Base-by-base conservation (phyloP, 2,797 vertebrate species). In the Tangara arthus region DNA sequence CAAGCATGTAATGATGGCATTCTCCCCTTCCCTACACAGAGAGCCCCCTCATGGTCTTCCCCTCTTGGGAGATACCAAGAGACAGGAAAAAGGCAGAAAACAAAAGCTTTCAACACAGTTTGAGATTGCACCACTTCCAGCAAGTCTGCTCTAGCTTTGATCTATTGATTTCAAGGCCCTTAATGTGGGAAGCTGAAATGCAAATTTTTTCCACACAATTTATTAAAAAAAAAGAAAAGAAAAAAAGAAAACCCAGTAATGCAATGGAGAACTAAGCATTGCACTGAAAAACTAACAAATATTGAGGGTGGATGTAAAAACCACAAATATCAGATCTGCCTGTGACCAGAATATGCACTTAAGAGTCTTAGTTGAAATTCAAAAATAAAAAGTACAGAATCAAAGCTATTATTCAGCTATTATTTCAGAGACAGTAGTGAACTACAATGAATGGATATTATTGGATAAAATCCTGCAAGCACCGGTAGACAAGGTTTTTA, bases 111-210 rank as follows among this genome's bases (percentile, higher is more conserved):
- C 82, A 77, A 70, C 78, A 79, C 41, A 91, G 72, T 89, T 64
- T 91, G 80, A 91, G 70, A 83, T 37, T 81, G 70, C 63, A 86
- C 24, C 79, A 83, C 60, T 94, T 95, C 65, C 89, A 95, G 76
- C 68, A 89, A 95, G 50, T 30, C 59, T 73, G 53, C 57, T 85
- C 56, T 68, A 57, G 34, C 83, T 96, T 91, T 95, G 57, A 92
- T 95, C 90, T 96, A 89, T 90, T 90, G 81, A 93, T 94, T 91
- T 89, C 87, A 82, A 85, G 70, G 20, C 66, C 68, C 78, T 96
- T 95, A 60, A 86, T 85, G 94, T 92, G 92, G 91, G 70, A 87
- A 91, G 76, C 42, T 81, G 70, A 91, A 96, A 95, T 47, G 44
- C 35, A 47, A 83, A 26, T 71, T 94, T 90, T 71, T 77, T 85